Evolutionary conservation across 2,888 invertebrate genomes (phyloP).

Genomic region (Limnephilus auricula): DNA sequence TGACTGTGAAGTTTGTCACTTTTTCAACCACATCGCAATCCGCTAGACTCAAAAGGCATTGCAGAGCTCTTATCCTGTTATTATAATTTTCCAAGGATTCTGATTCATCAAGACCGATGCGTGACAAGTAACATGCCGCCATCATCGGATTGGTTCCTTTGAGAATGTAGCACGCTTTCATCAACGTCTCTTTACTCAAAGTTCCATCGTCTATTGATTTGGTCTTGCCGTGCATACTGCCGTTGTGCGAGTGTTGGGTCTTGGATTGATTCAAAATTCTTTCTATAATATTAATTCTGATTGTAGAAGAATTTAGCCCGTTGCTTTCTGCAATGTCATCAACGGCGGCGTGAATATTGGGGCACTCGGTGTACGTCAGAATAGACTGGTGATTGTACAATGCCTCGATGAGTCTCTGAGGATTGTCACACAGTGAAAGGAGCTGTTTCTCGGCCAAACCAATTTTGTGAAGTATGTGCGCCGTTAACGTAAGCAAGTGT

Average conservation of each 20-base stretch:
- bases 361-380: constrained; percentile 73
- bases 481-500: constrained; percentile 74
- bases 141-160: constrained; percentile 77
- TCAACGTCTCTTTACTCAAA: constrained; percentile 71
- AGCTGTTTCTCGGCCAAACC: constrained; percentile 76
- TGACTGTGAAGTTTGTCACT: constrained; percentile 73
- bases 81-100: constrained; percentile 75
- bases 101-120: constrained; percentile 76
- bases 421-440: constrained; percentile 73
- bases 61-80: constrained; percentile 75
- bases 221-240: constrained; percentile 69
- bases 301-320: constrained; percentile 74
- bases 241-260: constrained; percentile 60
- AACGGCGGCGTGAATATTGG: constrained; percentile 74
- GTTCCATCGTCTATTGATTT: constrained; percentile 69
- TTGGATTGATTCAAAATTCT: constrained; percentile 71
- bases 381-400: constrained; percentile 73
- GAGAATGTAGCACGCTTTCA: constrained; percentile 76
- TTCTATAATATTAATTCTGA: constrained; percentile 76
- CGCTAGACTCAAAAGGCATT: constrained; percentile 75
- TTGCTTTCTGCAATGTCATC: constrained; percentile 77
- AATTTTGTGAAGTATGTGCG: constrained; percentile 75
- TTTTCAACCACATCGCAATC: constrained; percentile 75
- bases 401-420: constrained; percentile 74
- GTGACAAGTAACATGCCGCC: constrained; percentile 76